Conservation (phyloP, 2,888 invertebrate genomes). For the Xanthia icteritia region DNA sequence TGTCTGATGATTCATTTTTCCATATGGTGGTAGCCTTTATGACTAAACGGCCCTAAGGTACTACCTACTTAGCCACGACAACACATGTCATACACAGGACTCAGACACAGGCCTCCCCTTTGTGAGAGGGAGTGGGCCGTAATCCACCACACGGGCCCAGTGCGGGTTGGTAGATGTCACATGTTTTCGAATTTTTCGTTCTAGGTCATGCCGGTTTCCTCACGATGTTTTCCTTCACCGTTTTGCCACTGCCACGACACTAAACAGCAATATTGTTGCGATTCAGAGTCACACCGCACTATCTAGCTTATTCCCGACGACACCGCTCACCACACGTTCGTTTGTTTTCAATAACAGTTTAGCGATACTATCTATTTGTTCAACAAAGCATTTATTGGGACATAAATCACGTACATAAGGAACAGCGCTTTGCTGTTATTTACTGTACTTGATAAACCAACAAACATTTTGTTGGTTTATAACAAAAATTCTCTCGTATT, state of each 20-base stretch:
- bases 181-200: no score
- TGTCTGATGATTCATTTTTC: background rate
- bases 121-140: no score
- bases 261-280: background rate
- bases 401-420: constrained; percentile 14
- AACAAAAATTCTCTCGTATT: background rate
- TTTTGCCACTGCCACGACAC: background rate
- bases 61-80: background rate
- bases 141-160: no score
- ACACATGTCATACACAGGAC: no score
- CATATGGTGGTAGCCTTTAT: no score
- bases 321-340: constrained; percentile 1
- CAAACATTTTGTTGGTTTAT: background rate
- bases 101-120: no score
- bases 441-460: no score
- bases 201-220: background rate
- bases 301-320: background rate
- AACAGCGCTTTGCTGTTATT: background rate
- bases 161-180: no score
- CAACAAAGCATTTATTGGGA: background rate
- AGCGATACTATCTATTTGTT: constrained; percentile 14
- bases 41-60: no score
- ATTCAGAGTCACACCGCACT: background rate
- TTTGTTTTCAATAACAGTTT: constrained; percentile 29
- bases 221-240: background rate